Percentiles rank a stretch among this genome's conserved stretches.
Conservation (phyloP, 2,113 vertebrate genomes). For the Ibidorhyncha struthersii region DNA sequence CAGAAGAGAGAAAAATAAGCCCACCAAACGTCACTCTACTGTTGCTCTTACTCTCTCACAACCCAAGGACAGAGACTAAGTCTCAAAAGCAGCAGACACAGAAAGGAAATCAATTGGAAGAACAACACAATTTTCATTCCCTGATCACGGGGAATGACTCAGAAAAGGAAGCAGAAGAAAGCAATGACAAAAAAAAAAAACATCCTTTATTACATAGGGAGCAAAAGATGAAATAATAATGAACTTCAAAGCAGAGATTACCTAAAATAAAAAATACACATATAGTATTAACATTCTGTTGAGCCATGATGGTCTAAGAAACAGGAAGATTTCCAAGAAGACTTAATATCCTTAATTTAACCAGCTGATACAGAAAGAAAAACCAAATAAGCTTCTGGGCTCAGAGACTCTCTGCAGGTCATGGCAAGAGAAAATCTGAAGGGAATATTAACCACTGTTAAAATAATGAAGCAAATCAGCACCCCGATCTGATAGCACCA, state of each 20-base stretch:
- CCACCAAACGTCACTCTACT: background rate
- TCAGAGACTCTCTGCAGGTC: background rate
- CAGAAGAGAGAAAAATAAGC: background rate
- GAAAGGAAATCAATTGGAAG: conserved; percentile 28
- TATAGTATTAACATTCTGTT: background rate
- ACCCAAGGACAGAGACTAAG: background rate
- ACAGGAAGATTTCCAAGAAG: background rate
- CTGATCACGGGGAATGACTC: background rate
- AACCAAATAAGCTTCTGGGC: background rate
- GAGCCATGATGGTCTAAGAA: background rate
- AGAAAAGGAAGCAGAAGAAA: background rate
- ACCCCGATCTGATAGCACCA: background rate
- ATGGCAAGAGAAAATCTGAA: background rate
- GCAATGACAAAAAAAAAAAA: background rate
- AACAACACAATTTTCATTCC: background rate
- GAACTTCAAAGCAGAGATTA: background rate
- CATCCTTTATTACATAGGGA: background rate
- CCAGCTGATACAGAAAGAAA: background rate
- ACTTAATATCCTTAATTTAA: background rate
- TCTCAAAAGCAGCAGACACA: background rate
- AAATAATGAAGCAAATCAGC: conserved; percentile 18
- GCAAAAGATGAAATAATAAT: background rate
- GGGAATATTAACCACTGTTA: background rate
- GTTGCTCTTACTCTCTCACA: background rate
- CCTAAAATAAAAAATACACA: background rate